Evolutionary conservation across 2,797 vertebrate genomes (phyloP).

Genomic region (Lacerta bilineata): DNA sequence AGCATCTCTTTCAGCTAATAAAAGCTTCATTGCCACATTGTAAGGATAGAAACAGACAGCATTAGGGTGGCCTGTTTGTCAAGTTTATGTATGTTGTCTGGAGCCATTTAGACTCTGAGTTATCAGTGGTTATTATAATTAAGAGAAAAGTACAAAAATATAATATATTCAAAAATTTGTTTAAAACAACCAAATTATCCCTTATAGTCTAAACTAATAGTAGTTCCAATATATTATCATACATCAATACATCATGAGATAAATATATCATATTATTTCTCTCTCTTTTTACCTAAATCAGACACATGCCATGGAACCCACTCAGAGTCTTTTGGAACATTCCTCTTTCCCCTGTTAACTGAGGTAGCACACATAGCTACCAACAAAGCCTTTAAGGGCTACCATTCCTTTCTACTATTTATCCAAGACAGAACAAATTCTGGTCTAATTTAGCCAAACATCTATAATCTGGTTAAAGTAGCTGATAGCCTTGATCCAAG

Average conservation of each 20-base stretch:
- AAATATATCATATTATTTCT: not conserved
- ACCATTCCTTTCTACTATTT: not conserved
- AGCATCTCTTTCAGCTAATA: conserved; percentile 82
- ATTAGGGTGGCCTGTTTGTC: conserved; percentile 84
- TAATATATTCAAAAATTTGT: not conserved
- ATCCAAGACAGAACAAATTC: conserved; percentile 15
- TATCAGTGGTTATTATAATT: conserved; percentile 69
- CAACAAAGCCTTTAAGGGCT: not conserved
- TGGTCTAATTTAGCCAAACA: conserved; percentile 8
- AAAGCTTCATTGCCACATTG: conserved; percentile 84
- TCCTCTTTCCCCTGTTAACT: not conserved
- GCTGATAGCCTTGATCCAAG: conserved; percentile 7
- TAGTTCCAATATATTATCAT: not conserved
- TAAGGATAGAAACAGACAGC: conserved; percentile 82
- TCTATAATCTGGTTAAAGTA: conserved; percentile 3
- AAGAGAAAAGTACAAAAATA: conserved; percentile 14
- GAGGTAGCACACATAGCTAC: not conserved
- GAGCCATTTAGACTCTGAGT: conserved; percentile 81
- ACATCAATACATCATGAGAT: not conserved
- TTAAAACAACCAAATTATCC: conserved; percentile 3
- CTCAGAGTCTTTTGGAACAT: not conserved
- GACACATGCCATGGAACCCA: not conserved
- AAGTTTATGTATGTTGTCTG: conserved; percentile 82
- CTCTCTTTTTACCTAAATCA: not conserved
- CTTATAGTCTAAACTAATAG: not conserved